phyloP scores from a whole-genome alignment of 2,888 invertebrate genomes.

The Phania funesta region DNA sequence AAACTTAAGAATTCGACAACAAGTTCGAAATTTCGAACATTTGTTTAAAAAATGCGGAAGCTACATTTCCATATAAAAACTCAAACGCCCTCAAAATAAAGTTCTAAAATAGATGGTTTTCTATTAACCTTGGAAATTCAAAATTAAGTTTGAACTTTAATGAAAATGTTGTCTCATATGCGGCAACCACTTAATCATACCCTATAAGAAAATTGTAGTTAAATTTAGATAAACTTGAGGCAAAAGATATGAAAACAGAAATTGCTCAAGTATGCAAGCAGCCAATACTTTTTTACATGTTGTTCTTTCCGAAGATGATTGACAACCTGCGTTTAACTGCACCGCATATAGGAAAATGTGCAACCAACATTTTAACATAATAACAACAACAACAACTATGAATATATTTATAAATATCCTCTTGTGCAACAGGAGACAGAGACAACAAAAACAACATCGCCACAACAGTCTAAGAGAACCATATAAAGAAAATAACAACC shows the following conservation, averaged over 20 bases:
- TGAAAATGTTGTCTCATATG: neutral
- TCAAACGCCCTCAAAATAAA: no score
- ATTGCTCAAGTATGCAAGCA: slow-evolving; percentile 41
- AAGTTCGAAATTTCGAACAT: no score
- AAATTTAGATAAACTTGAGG: slow-evolving; percentile 30
- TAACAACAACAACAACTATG: slow-evolving; percentile 42
- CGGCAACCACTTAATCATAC: neutral
- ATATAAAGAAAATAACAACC: slow-evolving; percentile 29
- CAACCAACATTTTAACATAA: slow-evolving; percentile 11
- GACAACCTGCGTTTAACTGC: slow-evolving; percentile 66
- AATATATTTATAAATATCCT: slow-evolving; percentile 61
- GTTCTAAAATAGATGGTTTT: no score
- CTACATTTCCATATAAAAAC: no score
- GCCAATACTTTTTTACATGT: slow-evolving; percentile 41
- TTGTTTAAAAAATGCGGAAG: no score
- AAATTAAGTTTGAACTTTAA: no score
- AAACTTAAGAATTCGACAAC: no score
- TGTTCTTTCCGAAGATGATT: slow-evolving; percentile 63
- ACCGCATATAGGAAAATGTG: slow-evolving; percentile 57
- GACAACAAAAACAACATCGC: no score
- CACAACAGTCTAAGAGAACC: no score
- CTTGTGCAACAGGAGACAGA: slow-evolving; percentile 19
- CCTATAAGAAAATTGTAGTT: neutral
- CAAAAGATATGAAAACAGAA: slow-evolving; percentile 58
- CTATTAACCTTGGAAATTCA: no score